Base-by-base conservation (phyloP, 2,797 vertebrate species). In the Staurois parvus region DNA sequence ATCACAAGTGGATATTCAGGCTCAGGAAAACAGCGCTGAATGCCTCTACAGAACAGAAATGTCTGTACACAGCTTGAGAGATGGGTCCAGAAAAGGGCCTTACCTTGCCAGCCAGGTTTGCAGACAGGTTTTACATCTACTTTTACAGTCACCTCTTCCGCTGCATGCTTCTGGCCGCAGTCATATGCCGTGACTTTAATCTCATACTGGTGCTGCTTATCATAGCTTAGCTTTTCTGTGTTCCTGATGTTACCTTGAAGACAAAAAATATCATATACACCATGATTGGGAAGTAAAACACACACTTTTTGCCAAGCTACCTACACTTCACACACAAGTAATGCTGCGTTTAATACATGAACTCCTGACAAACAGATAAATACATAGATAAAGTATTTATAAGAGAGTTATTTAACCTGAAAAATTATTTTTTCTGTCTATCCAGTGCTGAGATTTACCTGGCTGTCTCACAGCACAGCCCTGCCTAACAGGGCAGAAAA, bases 91-190 rank as follows among this genome's bases (percentile, higher is more conserved):
- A 26, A 70, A 15, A 21, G 21, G 5, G 48, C n/a, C 64, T 91
- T 91, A 99, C 98, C 98, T 97, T 97, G 97, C 97, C 97, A 99
- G 87, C 97, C 98, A 10, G 98, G 97, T 88, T 97, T 99, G 93
- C 98, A 99, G 83, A 98, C 95, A 0, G 98, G 97, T 90, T 98
- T 98, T 90, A 99, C 95, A 0, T 97, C 95, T 52, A 99, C 97
- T 90, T 76, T 95, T 30, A 99, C 97, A 2, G 95, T 89, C 13
- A 96, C 95, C 52, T 96, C 96, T 89, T 96, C 95, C 13, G 91
- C 88, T 0, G 98, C 96, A 13, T 91, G 95, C 90, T 97, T 98
- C 91, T 99, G 98, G 45, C 98, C 98, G 4, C 98, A 99, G 92
- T 99, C 98, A 64, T 95, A 97, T 30, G 97, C 97, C 0, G 97